phyloP scores from a whole-genome alignment of 2,113 vertebrate species.

The Burhinus oedicnemus region DNA sequence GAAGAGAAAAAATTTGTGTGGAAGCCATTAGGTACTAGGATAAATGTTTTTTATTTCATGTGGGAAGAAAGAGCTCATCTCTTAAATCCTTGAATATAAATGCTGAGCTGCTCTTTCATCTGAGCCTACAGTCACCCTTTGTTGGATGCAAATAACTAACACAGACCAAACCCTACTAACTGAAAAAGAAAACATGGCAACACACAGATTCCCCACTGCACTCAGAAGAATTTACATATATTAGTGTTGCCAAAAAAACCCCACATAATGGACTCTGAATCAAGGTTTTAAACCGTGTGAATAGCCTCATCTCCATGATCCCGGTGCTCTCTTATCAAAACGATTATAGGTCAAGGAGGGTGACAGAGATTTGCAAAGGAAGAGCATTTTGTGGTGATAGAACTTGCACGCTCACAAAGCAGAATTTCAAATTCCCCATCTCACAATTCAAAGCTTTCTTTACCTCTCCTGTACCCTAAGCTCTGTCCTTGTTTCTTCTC shows the following conservation, averaged over 20 bases:
- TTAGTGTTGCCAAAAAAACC: not conserved
- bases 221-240: conserved; percentile 14
- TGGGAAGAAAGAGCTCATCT: conserved; percentile 17
- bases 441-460: conserved; percentile 25
- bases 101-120: conserved; percentile 37
- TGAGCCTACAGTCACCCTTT: conserved; percentile 16
- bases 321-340: conserved; percentile 18
- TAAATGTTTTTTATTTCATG: conserved; percentile 34
- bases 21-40: conserved; percentile 11
- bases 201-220: not conserved
- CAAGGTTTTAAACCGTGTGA: not conserved
- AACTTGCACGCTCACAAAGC: not conserved
- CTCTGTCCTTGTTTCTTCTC: not conserved
- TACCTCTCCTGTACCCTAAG: not conserved
- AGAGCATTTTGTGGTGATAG: not conserved
- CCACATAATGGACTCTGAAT: not conserved
- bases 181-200: conserved; percentile 22
- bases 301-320: conserved; percentile 29
- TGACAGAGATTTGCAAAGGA: conserved; percentile 5
- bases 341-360: conserved; percentile 4
- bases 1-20: not conserved
- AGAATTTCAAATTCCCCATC: not conserved
- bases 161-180: not conserved
- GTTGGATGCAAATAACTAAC: conserved; percentile 33
- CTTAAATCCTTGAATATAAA: conserved; percentile 36